These are phyloP conservation scores for Aricia agestis DNA, from an alignment of 1,140 invertebrate genomes.

Conservation along the genomic window DNA sequence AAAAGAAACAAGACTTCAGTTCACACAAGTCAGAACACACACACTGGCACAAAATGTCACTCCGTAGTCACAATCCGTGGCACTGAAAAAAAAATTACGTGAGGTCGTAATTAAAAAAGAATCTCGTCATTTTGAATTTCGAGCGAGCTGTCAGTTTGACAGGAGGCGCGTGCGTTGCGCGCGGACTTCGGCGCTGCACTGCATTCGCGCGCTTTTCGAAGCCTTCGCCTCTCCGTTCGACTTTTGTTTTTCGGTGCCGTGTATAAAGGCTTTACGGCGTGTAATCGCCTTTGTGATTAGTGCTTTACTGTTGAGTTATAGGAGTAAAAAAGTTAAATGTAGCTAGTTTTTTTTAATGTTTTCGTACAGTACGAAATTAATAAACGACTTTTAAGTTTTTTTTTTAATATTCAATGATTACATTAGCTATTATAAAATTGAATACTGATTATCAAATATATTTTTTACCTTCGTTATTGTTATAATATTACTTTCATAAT, in stretches of 20 bases:
- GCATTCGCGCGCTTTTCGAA: slow-evolving; percentile 73
- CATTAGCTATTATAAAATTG: too few species aligned
- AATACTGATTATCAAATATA: too few species aligned
- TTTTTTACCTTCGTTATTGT: too few species aligned
- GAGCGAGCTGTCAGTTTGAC: slow-evolving; percentile 46
- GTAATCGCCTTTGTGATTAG: slow-evolving; percentile 38
- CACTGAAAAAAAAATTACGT: slow-evolving; percentile 38
- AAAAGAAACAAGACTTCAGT: slow-evolving; percentile 52
- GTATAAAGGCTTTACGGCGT: slow-evolving; percentile 48
- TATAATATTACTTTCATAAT: too few species aligned
- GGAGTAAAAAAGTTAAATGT: too few species aligned
- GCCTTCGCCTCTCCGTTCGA: slow-evolving; percentile 59
- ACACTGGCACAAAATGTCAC: slow-evolving; percentile 47
- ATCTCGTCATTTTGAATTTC: slow-evolving; percentile 52
- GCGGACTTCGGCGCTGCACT: slow-evolving; percentile 65
- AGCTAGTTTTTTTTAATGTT: too few species aligned
- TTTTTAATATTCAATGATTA: too few species aligned
- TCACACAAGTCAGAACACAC: slow-evolving; percentile 67
- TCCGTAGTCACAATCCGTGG: slow-evolving; percentile 30
- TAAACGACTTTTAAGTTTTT: too few species aligned
- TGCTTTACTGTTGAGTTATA: slow-evolving; percentile 14
- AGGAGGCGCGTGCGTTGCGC: slow-evolving; percentile 66
- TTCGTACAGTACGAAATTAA: too few species aligned
- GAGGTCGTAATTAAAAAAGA: slow-evolving; percentile 44
- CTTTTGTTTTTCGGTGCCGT: slow-evolving; percentile 45